Base-by-base conservation (phyloP, 2,888 invertebrate species). In the Metalampra italica region DNA sequence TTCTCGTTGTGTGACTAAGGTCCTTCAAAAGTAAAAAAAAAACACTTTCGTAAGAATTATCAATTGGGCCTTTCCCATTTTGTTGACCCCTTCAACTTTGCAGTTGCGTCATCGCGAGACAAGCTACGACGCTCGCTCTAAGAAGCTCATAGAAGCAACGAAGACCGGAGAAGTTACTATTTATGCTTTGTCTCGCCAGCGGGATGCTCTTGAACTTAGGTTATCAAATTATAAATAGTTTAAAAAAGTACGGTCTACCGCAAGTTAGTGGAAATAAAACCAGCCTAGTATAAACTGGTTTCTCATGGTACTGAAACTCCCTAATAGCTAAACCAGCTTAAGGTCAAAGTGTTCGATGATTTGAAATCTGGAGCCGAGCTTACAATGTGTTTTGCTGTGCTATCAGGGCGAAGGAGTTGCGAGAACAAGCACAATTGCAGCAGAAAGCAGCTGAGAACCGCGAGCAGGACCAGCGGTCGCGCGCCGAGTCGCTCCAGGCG, bases 141-240 rank as follows among this genome's bases (percentile, higher is more conserved):
- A 67, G 59, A 88, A 83, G 55, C 62, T 87, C 47, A 38, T 82
- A 0, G 82, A 87, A 66, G 71, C 78, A 22, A 84, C 89, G 0
- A 88, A 86, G 69, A 84, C 76, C 47, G 88, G 84, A 34, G 89
- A 87, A 74, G 57, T 77, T 0, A 78, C 88, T 0, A 82, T 88
- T 46, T 88, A 86, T 53, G 54, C 78, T 13, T 55, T 89, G 38
- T 76, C 79, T 7, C 77, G 77, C 7, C 89, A 88, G 55, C 75
- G 89, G 12, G 86, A 88, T 64, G 86, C 86, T 15, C 67, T 89
- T 36, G 89, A 89, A 60, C 53, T 75, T 12, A 81, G 89, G 89
- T 87, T n/a, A n/a, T n/a, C n/a, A n/a, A n/a, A n/a, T n/a, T n/a
- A n/a, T n/a, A 12, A 12, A 37, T n/a, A 29, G 7, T 14, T 9